phyloP scores from a whole-genome alignment of 2,888 invertebrate genomes.

The Endomychus coccineus region DNA sequence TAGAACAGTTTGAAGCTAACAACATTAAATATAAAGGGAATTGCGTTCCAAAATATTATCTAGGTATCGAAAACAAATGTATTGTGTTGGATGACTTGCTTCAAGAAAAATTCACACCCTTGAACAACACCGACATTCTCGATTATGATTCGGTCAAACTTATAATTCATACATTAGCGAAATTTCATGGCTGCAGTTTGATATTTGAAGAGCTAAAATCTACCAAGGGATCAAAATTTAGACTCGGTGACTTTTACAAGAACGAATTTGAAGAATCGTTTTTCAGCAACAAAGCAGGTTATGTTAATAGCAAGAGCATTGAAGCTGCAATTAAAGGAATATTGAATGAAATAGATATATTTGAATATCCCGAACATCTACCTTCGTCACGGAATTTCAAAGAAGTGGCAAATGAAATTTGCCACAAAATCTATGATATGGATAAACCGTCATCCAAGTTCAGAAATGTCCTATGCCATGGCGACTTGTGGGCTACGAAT shows the following conservation, averaged over 20 bases:
- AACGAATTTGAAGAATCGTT: conserved; percentile 26
- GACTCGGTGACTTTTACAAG: conserved; percentile 23
- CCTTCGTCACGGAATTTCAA: conserved; percentile 28
- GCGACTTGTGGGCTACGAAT: conserved; percentile 60
- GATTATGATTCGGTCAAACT: conserved; percentile 30
- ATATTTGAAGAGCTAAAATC: conserved; percentile 31
- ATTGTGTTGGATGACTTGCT: conserved; percentile 43
- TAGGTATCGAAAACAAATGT: conserved; percentile 30
- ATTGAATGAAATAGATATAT: conserved; percentile 28
- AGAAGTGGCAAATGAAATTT: conserved; percentile 20
- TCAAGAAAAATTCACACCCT: conserved; percentile 29
- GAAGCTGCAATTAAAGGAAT: conserved; percentile 31
- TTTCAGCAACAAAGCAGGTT: conserved; percentile 25
- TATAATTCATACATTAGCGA: conserved; percentile 33
- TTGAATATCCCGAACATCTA: conserved; percentile 28
- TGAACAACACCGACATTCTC: conserved; percentile 27
- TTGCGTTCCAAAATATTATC: conserved; percentile 38
- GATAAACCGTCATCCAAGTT: conserved; percentile 39
- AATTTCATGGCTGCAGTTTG: conserved; percentile 38
- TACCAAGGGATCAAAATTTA: conserved; percentile 15
- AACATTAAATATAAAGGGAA: no score
- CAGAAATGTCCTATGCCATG: conserved; percentile 52
- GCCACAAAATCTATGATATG: conserved; percentile 26
- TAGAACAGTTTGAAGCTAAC: no score
- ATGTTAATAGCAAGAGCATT: conserved; percentile 25